Conservation (phyloP, 2,113 vertebrate genomes). For the Cyphomyrus plagiostoma region DNA sequence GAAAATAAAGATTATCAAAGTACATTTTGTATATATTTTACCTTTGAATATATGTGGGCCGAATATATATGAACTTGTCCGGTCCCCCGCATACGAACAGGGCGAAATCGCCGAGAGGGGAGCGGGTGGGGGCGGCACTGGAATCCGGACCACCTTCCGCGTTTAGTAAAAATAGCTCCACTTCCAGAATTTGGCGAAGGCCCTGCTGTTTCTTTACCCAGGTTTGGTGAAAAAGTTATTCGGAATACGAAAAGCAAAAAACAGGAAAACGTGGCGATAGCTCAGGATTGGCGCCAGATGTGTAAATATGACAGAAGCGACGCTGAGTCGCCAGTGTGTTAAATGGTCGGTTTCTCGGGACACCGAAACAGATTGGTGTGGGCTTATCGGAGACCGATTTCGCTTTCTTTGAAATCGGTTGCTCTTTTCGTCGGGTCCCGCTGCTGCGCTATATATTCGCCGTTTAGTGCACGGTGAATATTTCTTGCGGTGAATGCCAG, state of each 20-base stretch:
- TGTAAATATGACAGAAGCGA: not conserved
- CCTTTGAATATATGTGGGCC: not conserved
- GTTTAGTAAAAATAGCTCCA: conserved; percentile 5
- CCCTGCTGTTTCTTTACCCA: not conserved
- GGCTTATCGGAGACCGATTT: not conserved
- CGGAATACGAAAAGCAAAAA: not conserved
- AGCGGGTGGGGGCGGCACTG: not conserved
- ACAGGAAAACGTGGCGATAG: not conserved
- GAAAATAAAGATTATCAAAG: not conserved
- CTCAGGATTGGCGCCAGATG: not conserved
- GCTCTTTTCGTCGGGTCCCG: not conserved
- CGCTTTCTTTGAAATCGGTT: not conserved
- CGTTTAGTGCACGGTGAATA: not conserved
- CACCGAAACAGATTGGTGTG: not conserved
- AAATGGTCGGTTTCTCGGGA: not conserved
- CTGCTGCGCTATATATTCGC: not conserved
- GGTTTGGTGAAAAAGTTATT: not conserved
- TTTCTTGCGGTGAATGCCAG: not conserved
- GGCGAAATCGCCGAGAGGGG: not conserved
- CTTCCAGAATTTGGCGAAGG: not conserved
- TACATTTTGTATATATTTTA: not conserved
- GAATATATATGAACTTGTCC: not conserved
- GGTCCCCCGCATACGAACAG: not conserved
- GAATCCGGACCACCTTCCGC: not conserved
- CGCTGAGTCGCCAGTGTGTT: not conserved